A percentile compares a stretch with the other conserved stretches of the same genome.
These are phyloP conservation scores for Tetragnatha montana DNA, from an alignment of 2,888 invertebrate genomes.

Conservation along the genomic window DNA sequence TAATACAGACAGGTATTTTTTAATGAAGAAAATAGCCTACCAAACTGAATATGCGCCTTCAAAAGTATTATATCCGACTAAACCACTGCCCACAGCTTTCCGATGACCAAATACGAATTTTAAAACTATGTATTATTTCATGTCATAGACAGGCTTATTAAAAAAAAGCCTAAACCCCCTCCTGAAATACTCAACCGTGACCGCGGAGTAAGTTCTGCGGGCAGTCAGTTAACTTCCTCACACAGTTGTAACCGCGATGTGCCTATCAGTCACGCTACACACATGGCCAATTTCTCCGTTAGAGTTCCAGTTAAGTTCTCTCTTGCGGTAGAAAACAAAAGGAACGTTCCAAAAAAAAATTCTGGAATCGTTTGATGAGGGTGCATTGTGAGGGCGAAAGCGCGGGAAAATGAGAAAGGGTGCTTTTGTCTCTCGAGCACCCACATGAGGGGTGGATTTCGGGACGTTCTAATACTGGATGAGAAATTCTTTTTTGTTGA, in stretches of 20 bases:
- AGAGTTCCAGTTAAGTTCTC: neutral
- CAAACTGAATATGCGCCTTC: too few species aligned
- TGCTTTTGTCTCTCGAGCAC: neutral
- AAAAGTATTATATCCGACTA: too few species aligned
- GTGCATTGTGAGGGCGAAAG: slow-evolving; percentile 8
- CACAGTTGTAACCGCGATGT: slow-evolving; percentile 28
- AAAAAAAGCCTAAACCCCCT: too few species aligned
- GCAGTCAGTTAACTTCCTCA: slow-evolving; percentile 2
- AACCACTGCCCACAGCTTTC: too few species aligned
- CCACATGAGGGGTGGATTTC: neutral
- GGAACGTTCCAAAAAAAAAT: neutral
- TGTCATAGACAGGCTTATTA: too few species aligned
- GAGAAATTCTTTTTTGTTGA: neutral
- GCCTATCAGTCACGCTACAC: slow-evolving; percentile 49
- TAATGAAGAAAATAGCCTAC: too few species aligned
- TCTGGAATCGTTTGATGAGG: neutral
- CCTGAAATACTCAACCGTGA: neutral
- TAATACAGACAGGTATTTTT: too few species aligned
- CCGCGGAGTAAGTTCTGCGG: neutral
- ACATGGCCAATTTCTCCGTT: slow-evolving; percentile 10
- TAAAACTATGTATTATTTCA: too few species aligned
- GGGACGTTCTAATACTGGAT: neutral
- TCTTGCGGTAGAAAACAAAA: slow-evolving; percentile 4
- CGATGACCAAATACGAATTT: too few species aligned
- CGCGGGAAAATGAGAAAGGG: neutral